A percentile compares a stretch with the other conserved stretches of the same genome.
phyloP scores from a whole-genome alignment of 2,113 vertebrate species.

The Corythoichthys haematopterus region DNA sequence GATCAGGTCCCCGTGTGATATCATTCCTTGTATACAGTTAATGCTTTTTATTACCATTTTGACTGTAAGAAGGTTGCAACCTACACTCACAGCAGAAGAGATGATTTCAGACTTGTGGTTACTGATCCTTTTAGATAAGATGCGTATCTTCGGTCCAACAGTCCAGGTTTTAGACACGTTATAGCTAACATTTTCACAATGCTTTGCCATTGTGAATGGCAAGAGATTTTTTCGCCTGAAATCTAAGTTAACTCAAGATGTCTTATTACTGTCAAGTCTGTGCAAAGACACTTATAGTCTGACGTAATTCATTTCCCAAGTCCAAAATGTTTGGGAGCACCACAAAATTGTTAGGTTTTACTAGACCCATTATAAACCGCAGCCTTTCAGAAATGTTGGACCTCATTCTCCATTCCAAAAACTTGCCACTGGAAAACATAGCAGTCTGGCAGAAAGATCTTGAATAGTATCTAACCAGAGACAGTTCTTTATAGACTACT shows the following conservation, averaged over 20 bases:
- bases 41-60: slow-evolving; percentile 44
- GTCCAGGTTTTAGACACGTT: slow-evolving; percentile 32
- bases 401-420: slow-evolving; percentile 23
- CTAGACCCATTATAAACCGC: slow-evolving; percentile 26
- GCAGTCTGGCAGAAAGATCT: slow-evolving; percentile 19
- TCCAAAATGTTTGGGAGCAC: slow-evolving; percentile 56
- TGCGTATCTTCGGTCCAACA: slow-evolving; percentile 36
- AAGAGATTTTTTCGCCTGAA: slow-evolving; percentile 19
- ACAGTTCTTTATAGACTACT: slow-evolving; percentile 37
- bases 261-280: slow-evolving; percentile 40
- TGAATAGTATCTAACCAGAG: slow-evolving; percentile 45
- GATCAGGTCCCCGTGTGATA: slow-evolving; percentile 23
- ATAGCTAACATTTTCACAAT: slow-evolving; percentile 23
- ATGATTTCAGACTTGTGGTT: slow-evolving; percentile 48
- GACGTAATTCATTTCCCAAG: slow-evolving; percentile 51
- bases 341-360: slow-evolving; percentile 62
- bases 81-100: slow-evolving; percentile 31
- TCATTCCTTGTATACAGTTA: slow-evolving; percentile 43
- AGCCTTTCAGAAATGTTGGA: slow-evolving; percentile 28
- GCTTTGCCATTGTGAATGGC: slow-evolving; percentile 24
- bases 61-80: slow-evolving; percentile 45
- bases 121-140: slow-evolving; percentile 43
- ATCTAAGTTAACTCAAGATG: slow-evolving; percentile 22
- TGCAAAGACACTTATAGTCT: slow-evolving; percentile 47
- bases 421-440: slow-evolving; percentile 18